Evolutionary conservation across 2,888 invertebrate genomes (phyloP), one percentile per base, ranked within the genome.

Genomic region (Catotricha subobsoleta): DNA sequence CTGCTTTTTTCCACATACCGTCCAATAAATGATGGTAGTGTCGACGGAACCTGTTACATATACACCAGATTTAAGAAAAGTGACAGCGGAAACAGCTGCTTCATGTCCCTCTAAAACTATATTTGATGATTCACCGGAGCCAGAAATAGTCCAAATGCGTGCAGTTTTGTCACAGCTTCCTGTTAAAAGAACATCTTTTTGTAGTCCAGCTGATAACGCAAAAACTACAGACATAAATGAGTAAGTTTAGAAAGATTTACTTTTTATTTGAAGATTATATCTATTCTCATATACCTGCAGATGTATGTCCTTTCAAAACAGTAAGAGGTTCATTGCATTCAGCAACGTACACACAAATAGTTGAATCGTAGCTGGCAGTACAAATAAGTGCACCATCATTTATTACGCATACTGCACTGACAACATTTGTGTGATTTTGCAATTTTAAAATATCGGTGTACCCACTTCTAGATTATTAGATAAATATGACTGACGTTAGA

Each of bases 141-240:
- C 62, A 43, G 66, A 67, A 3, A 80, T 49, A 39, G 66, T 67
- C 92, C 95, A 95, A 36, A 88, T 66, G 53, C 80, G 78, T 0
- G 84, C 90, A 4, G 84, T 81, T 47, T 72, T 73, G 57, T 97
- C 95, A 94, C 95, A 95, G 36, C 94, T 94, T 31, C 90, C 84
- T 54, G 87, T 90, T 41, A 80, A 60, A 51, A 87, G 65, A 9
- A 72, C 66, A 39, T 71, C 71, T 39, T 66, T 55, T 42, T 60
- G 54, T 1, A 62, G 47, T 1, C 67, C 69, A 20, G 59, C 60
- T 0, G 64, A 54, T 39, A 74, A 54, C 21, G 62, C 55, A 49
- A 72, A 71, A 0, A 74, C 72, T 52, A 57, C 59, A 1, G 51
- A 50, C 2, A n/a, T 9, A 35, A 39, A 27, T n/a, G n/a, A n/a